Evolutionary conservation across 2,888 invertebrate genomes (phyloP), one percentile per base, ranked within the genome.

Genomic region (Drosophila paucipuncta): DNA sequence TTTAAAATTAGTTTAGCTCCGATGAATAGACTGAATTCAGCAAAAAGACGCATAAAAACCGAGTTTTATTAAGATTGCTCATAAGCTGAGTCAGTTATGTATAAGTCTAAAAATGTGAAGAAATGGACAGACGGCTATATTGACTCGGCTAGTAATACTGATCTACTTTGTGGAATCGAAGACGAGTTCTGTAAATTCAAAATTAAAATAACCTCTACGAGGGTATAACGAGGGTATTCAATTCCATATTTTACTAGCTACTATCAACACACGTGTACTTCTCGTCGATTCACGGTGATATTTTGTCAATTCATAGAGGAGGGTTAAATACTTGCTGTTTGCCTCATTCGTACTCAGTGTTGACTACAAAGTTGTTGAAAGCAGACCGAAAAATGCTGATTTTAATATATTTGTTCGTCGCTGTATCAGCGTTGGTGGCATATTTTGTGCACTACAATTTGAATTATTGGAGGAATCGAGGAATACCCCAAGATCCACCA

Each of bases 391-490:
- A 49, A 65, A 83, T 83, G 82, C 25, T 70, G 1, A 25, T 81
- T 16, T 1, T 86, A 2, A 37, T 87, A 18, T 82, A 82, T 16
- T 47, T 87, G 47, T 18, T 82, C 25, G 50, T 66, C 18, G 68
- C 68, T 18, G 28, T 81, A 16, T 52, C 68, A 22, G 78, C 87
- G 28, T 50, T 87, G 13, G 6, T 70, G 6, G 82, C 59, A 6
- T 84, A 70, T 43, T 0, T 68, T 0, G 0, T 78, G 22, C 69
- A 70, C 18, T 50, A 70, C n/a, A 74, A 73, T 9, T 31, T 68
- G n/a, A 81, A 35, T 39, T 82, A 86, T 54, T 82, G 87, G 82
- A 74, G 49, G 11, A 66, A 54, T 22, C 71, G 75, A 0, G 82
- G 87, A 2, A 75, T 82, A 25, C 63, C 75, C 3, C 85, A 82